Evolutionary conservation across 2,888 invertebrate genomes (phyloP).

Genomic region (Amitus sp.): DNA sequence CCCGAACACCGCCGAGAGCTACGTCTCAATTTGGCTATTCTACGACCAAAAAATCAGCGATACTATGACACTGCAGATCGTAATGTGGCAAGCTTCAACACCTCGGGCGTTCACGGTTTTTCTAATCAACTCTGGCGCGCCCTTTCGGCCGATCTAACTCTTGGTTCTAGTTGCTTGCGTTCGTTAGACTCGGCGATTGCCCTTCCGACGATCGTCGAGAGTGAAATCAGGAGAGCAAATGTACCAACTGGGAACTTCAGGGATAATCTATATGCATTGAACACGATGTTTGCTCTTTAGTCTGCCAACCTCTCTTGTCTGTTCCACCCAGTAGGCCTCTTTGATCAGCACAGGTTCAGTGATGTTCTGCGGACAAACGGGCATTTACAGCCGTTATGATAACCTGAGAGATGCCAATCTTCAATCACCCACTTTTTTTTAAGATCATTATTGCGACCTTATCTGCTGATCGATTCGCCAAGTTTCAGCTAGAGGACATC

Average conservation of each 20-base stretch:
- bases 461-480: no score
- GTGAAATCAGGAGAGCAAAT: neutral
- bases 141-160: constrained; percentile 33
- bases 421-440: constrained; percentile 12
- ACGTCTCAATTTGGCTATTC: constrained; percentile 25
- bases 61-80: constrained; percentile 52
- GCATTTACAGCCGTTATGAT: constrained; percentile 51
- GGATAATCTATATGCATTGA: constrained; percentile 57
- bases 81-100: constrained; percentile 52
- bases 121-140: constrained; percentile 37
- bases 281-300: constrained; percentile 58
- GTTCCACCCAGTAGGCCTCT: constrained; percentile 92
- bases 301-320: constrained; percentile 91
- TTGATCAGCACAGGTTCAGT: constrained; percentile 95
- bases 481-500: constrained; percentile 5
- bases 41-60: constrained; percentile 35
- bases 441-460: neutral
- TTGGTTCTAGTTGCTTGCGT: constrained; percentile 31
- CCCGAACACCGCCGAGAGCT: constrained; percentile 29
- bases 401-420: constrained; percentile 21
- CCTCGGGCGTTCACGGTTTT: constrained; percentile 29
- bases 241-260: constrained; percentile 22
- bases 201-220: constrained; percentile 14
- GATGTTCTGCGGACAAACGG: constrained; percentile 88
- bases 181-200: constrained; percentile 20